phyloP scores from a whole-genome alignment of 2,888 invertebrate genomes.

The Leucophenga montana region DNA sequence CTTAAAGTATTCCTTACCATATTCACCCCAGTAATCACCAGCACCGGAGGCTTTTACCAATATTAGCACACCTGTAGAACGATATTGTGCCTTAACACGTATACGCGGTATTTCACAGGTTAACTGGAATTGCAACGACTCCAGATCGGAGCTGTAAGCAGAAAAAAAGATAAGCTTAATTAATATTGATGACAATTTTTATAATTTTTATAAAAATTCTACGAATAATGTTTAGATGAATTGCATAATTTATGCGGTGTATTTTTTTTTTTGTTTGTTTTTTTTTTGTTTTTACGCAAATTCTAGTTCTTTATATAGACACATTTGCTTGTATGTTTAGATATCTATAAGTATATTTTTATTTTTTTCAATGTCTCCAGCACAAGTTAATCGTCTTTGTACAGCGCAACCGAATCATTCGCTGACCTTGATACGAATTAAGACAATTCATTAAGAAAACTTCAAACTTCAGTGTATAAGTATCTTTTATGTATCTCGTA shows the following conservation, averaged over 20 bases:
- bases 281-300: constrained; percentile 41
- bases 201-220: constrained; percentile 16
- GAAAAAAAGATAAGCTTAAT: background rate
- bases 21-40: constrained; percentile 92
- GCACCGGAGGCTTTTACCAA: constrained; percentile 88
- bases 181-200: background rate
- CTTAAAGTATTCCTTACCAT: constrained; percentile 78
- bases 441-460: constrained; percentile 20
- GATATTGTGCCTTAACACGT: constrained; percentile 84
- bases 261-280: too few relatives aligned
- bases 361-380: constrained; percentile 45
- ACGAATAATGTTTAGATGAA: constrained; percentile 16
- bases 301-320: constrained; percentile 48
- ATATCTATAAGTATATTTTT: constrained; percentile 26
- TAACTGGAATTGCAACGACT: constrained; percentile 86
- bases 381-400: constrained; percentile 19
- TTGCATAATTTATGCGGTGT: constrained; percentile 32
- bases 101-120: constrained; percentile 87
- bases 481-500: background rate
- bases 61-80: constrained; percentile 85
- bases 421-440: constrained; percentile 49
- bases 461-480: background rate
- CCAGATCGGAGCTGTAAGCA: constrained; percentile 76
- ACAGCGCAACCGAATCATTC: constrained; percentile 37
- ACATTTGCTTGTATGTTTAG: too few relatives aligned